Evolutionary conservation across 2,113 vertebrate species (phyloP), one percentile per base, ranked within the genome.

Genomic region (Corapipo altera): DNA sequence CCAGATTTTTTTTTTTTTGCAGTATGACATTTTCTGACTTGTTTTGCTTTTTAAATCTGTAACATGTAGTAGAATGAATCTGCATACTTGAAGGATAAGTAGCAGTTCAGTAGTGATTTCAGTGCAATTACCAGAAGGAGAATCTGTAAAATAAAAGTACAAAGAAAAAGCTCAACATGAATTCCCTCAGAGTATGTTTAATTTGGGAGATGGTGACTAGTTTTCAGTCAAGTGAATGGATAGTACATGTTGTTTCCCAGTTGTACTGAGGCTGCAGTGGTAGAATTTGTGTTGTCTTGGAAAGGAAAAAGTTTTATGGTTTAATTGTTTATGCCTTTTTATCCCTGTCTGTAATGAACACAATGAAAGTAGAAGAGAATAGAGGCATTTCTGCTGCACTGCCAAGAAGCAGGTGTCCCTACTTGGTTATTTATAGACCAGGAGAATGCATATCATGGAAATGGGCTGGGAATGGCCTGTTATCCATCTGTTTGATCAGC

Each of bases 401-500:
- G 62, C 89, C 74, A 76, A 77, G 78, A 67, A 91, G 70, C 92
- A 85, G 95, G 88, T 90, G 57, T 88, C 88, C 83, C 74, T 69
- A 4, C 44, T 82, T 5, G 3, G 88, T 89, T 96, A 88, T 96
- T 96, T 95, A 91, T 66, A 97, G 91, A 69, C 30, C 71, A 85
- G 17, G 46, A 49, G 70, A 61, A 67, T 39, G 86, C 57, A 7
- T 62, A 39, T 28, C 17, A 46, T 94, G 94, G 93, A 95, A 95
- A 70, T 52, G 79, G 62, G 66, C 78, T 89, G 77, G 41, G 33
- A 79, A 72, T 85, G 86, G 88, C 70, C 76, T 51, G 75, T 84
- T 89, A 91, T 61, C 85, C 92, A 94, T 92, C 90, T 96, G 85
- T 85, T 95, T 94, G 88, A 80, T 92, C 93, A 93, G 64, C 83